phyloP scores from a whole-genome alignment of 1,140 invertebrate species.

The Drosophila saltans region DNA sequence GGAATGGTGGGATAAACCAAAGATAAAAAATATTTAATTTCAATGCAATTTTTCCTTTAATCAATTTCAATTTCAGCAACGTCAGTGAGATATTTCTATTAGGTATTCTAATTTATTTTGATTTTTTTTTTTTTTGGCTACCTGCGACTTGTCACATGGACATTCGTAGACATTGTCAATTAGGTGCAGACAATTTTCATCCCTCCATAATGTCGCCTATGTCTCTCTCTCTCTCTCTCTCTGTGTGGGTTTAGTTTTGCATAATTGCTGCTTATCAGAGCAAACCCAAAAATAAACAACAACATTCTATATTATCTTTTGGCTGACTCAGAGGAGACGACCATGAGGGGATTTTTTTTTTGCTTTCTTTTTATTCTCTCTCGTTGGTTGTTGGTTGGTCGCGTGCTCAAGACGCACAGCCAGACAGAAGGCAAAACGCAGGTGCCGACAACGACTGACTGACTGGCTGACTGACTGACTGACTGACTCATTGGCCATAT shows the following conservation, averaged over 20 bases:
- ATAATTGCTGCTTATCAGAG: constrained; percentile 71
- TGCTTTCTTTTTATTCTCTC: not conserved
- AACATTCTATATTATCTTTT: constrained; percentile 52
- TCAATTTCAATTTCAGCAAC: too few relatives aligned
- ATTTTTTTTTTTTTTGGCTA: too few relatives aligned
- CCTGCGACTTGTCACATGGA: too few relatives aligned
- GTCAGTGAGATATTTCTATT: too few relatives aligned
- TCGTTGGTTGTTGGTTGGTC: constrained; percentile 53
- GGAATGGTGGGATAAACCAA: too few relatives aligned
- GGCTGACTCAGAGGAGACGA: constrained; percentile 47
- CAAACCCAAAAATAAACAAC: constrained; percentile 9
- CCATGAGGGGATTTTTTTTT: not conserved
- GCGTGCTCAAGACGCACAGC: constrained; percentile 52
- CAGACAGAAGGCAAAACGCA: constrained; percentile 31
- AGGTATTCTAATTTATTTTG: too few relatives aligned
- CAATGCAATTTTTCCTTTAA: too few relatives aligned
- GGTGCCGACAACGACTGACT: constrained; percentile 49
- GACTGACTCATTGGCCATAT: constrained; percentile 62
- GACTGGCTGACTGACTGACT: constrained; percentile 61
- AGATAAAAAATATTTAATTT: too few relatives aligned
- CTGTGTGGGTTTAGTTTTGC: constrained; percentile 37
- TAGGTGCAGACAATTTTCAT: constrained; percentile 5
- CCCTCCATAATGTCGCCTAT: not conserved
- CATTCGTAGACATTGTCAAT: too few relatives aligned
- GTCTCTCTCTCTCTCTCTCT: not conserved